A percentile compares a stretch with the other conserved stretches of the same genome.
These are phyloP conservation scores for Empidonax alnorum DNA, from an alignment of 2,113 vertebrate species.

Conservation along the genomic window DNA sequence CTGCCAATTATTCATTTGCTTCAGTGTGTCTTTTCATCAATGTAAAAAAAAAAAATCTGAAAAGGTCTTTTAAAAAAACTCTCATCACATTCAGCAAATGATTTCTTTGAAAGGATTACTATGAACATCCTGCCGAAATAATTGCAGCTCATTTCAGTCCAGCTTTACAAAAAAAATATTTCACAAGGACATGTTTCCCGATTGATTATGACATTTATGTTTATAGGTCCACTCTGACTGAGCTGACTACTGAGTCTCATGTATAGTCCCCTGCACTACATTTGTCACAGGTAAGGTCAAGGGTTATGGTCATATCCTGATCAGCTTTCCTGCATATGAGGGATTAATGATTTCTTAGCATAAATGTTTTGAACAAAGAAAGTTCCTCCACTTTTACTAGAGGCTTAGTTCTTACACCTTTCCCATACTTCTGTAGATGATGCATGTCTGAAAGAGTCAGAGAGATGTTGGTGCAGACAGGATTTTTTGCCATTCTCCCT, in stretches of 20 bases:
- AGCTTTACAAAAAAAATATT: slow-evolving; percentile 38
- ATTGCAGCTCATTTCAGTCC: slow-evolving; percentile 36
- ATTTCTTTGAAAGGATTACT: slow-evolving; percentile 58
- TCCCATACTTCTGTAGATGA: not conserved
- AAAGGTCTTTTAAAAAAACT: slow-evolving; percentile 24
- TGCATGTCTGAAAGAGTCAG: not conserved
- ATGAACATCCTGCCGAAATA: slow-evolving; percentile 47
- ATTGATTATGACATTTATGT: not conserved
- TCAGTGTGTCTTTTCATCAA: slow-evolving; percentile 6
- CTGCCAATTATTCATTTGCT: slow-evolving; percentile 43
- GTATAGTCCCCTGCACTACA: not conserved
- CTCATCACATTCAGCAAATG: slow-evolving; percentile 38
- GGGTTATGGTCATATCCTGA: not conserved
- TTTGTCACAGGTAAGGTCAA: not conserved
- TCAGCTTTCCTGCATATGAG: not conserved
- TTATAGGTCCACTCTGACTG: not conserved
- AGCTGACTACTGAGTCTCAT: not conserved
- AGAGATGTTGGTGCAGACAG: not conserved
- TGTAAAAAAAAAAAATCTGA: not conserved
- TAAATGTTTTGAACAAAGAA: not conserved
- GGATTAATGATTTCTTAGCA: not conserved
- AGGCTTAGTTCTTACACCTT: not conserved
- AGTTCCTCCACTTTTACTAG: not conserved
- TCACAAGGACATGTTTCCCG: not conserved
- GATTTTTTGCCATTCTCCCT: not conserved